These are phyloP conservation scores for Drosophila subquinaria DNA, from an alignment of 2,888 invertebrate genomes.

Conservation along the genomic window DNA sequence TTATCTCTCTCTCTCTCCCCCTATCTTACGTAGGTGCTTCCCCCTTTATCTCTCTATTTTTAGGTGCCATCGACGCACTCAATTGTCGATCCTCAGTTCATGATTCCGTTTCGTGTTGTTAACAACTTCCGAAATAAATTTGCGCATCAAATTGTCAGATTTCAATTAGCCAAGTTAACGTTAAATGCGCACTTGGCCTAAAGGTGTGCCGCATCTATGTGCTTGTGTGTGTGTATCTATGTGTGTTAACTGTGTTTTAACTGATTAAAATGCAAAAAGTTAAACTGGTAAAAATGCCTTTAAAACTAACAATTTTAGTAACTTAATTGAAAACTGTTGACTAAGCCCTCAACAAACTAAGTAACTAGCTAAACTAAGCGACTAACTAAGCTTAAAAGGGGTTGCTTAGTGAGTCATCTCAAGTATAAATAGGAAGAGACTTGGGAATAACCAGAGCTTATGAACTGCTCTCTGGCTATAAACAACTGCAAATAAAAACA, in stretches of 20 bases:
- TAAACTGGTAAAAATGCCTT: constrained; percentile 66
- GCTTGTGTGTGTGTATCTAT: not conserved
- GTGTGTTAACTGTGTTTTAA: constrained; percentile 9
- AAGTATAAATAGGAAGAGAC: not conserved
- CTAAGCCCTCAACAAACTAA: constrained; percentile 5
- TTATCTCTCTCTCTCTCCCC: not conserved
- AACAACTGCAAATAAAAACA: constrained; percentile 7
- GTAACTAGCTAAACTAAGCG: constrained; percentile 8
- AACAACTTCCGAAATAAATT: constrained; percentile 32
- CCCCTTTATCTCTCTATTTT: not conserved
- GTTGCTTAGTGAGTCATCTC: constrained; percentile 33
- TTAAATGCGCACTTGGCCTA: constrained; percentile 38
- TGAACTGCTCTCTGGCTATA: constrained; percentile 10
- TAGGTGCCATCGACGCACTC: constrained; percentile 17
- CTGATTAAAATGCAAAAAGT: constrained; percentile 62
- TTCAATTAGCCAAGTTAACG: constrained; percentile 36
- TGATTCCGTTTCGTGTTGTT: not conserved
- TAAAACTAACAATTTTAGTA: constrained; percentile 15
- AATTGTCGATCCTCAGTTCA: constrained; percentile 29
- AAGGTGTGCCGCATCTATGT: constrained; percentile 13
- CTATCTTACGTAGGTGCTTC: not conserved
- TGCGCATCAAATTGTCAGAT: constrained; percentile 29
- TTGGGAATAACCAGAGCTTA: constrained; percentile 24
- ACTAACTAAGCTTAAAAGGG: constrained; percentile 3
- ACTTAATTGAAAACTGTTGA: constrained; percentile 23